phyloP scores from a whole-genome alignment of 92 coral and sea anemone species.

The Heteractis magnifica region DNA sequence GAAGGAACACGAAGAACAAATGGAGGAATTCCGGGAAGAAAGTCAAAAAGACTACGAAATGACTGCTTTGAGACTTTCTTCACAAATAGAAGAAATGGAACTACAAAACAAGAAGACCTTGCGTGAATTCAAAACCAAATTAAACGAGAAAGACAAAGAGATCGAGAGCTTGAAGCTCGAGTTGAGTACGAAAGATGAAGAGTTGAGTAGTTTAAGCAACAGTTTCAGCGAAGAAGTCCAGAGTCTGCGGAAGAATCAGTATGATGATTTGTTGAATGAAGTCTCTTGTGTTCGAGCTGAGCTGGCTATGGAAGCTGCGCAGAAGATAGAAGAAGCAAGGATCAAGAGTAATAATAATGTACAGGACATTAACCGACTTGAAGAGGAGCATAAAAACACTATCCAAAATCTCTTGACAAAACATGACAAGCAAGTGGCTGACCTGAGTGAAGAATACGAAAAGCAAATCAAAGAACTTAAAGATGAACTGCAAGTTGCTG shows the following conservation, averaged over 20 bases:
- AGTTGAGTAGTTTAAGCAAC: constrained; percentile 60
- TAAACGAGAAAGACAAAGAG: constrained; percentile 61
- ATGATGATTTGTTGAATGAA: constrained; percentile 78
- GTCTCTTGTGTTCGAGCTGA: constrained; percentile 91
- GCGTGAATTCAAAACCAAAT: constrained; percentile 55
- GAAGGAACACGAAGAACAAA: constrained; percentile 72
- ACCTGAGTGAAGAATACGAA: constrained; percentile 73
- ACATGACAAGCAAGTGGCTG: constrained; percentile 68
- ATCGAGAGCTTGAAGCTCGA: constrained; percentile 62
- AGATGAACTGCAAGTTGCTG: constrained; percentile 69
- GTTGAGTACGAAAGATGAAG: constrained; percentile 56
- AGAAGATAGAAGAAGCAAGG: constrained; percentile 79
- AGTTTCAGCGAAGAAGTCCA: constrained; percentile 57
- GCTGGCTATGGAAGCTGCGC: constrained; percentile 91
- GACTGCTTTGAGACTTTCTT: constrained; percentile 73
- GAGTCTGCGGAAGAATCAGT: constrained; percentile 69
- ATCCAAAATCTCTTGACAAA: constrained; percentile 62
- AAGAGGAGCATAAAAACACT: constrained; percentile 53
- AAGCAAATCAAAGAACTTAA: constrained; percentile 70
- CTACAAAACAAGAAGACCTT: constrained; percentile 57
- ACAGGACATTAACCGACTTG: constrained; percentile 50
- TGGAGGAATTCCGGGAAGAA: constrained; percentile 79
- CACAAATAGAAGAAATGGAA: constrained; percentile 79
- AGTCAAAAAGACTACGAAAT: constrained; percentile 84
- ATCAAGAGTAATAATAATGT: constrained; percentile 61